Evolutionary conservation across 2,888 invertebrate genomes (phyloP), one percentile per base, ranked within the genome.

Genomic region (Cryptocephalus primarius): DNA sequence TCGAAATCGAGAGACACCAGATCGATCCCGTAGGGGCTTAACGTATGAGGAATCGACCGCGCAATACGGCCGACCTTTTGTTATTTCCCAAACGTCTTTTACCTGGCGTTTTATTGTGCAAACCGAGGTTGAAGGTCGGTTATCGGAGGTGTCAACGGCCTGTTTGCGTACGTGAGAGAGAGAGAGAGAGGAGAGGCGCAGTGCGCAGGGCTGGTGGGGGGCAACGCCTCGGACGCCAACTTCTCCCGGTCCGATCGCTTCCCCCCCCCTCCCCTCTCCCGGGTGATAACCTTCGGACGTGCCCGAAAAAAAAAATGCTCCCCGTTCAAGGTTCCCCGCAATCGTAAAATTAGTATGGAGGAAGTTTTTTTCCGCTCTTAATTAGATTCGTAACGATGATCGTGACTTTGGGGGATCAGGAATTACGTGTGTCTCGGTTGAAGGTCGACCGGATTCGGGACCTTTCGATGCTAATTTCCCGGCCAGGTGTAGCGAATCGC

Each of bases 81-180:
- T 32, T 11, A 32, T 34, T 39, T 42, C 44, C 22, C 22, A 6
- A 6, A 22, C 36, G 36, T 53, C 48, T 50, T 22, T 47, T 62
- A 63, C 62, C 63, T 63, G 62, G 55, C 44, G 54, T 50, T 57
- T 57, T 57, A 55, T 57, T 62, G 52, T 52, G 52, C 52, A 63
- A 54, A 57, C 64, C 57, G 62, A 66, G 66, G 69, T 69, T 69
- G 69, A 70, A 69, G 70, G 70, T 65, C 69, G 70, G 69, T 67
- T 66, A 63, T 53, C 49, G 52, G 56, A 60, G 65, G 36, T 68
- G 71, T 69, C 68, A 70, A 68, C 62, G 69, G 62, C 66, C 69
- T 60, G 60, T 60, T 60, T 60, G 60, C 60, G 58, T 51, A 60
- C 54, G 50, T 52, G 52, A 50, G 54, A 55, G 54, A 52, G n/a